Evolutionary conservation across 2,888 invertebrate species (phyloP), one percentile per base, ranked within the genome.

Genomic region (Orthosia gothica): DNA sequence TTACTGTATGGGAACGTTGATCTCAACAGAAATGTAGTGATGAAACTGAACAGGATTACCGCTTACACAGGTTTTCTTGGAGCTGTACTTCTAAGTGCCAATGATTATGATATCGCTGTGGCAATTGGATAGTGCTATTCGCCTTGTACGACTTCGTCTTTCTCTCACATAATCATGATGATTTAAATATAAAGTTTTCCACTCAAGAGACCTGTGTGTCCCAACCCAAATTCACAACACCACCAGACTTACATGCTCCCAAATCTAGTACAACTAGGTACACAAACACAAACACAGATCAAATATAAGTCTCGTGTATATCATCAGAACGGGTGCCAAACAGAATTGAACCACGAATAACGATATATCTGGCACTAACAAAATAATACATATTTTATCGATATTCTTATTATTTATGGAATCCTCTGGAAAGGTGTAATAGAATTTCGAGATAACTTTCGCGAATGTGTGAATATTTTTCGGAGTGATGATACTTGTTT

Each of bases 311-410:
- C 32, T 55, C 18, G 15, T 73, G 89, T 93, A 93, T 94, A 90
- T 94, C 93, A 93, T 92, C 89, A 88, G 82, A 93, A 94, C 90
- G 91, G 91, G 92, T 89, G 90, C 89, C 89, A 90, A 90, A 91
- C 90, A 47, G 90, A 94, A 94, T 94, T 92, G 92, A 92, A 92
- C 74, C 50, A 18, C 69, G 67, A 57, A 80, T 77, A 86, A 74
- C 77, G 54, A 86, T 74, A 63, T 78, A 75, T 77, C 62, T 77
- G 71, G 54, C 26, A 68, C 74, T 71, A 79, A 85, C 75, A 75
- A 81, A 87, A 87, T 85, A 76, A 86, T 81, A 81, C 74, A 84
- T 81, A 75, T 75, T 76, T 78, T 76, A 81, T 81, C 64, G 69
- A 70, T 78, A 76, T 61, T 61, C 49, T 69, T 69, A 67, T 78